Evolutionary conservation across 2,888 invertebrate species (phyloP), one percentile per base, ranked within the genome.

Genomic region (Ceramica pisi): DNA sequence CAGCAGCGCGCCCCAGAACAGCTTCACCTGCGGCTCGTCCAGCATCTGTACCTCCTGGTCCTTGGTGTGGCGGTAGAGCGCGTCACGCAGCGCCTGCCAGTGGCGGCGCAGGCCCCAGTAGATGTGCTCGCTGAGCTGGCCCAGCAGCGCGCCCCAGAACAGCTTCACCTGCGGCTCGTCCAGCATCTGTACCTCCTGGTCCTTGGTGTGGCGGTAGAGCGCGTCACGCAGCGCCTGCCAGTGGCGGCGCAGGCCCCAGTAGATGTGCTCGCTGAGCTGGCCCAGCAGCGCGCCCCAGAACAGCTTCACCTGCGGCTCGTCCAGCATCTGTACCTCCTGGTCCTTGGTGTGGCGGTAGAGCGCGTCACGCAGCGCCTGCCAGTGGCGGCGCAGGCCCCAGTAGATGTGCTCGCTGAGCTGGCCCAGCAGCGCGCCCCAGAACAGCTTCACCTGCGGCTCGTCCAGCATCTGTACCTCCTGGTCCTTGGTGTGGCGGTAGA

Each of bases 101-200:
- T 94, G 93, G 4, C 75, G 80, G 55, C 93, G 90, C 53, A 90
- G 94, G 1, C 92, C 91, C 92, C 94, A 93, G 91, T 96, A 95
- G 80, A 94, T 90, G 82, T 90, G 44, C 44, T 44, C 44, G 44
- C 44, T 44, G 44, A 44, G 44, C 44, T 44, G 44, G 4, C 44
- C 12, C 2, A 44, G 16, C 44, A 44, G 44, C 44, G 4, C 16
- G 26, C 26, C 26, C 26, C 26, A 26, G 26, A 26, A 26, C 26
- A 26, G 26, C 26, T 26, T 26, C 26, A 26, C 26, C 26, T 26
- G 26, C 26, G 26, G 26, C 26, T 26, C 26, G 26, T 26, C 26
- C 26, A 26, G 26, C 2, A 2, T 4, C 44, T 16, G 44, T 55
- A 72, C 71, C 71, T 72, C 71, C 55, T 74, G 71, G 31, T 91